phyloP scores from a whole-genome alignment of 1,140 invertebrate species.

The Xylocopa sonorina region DNA sequence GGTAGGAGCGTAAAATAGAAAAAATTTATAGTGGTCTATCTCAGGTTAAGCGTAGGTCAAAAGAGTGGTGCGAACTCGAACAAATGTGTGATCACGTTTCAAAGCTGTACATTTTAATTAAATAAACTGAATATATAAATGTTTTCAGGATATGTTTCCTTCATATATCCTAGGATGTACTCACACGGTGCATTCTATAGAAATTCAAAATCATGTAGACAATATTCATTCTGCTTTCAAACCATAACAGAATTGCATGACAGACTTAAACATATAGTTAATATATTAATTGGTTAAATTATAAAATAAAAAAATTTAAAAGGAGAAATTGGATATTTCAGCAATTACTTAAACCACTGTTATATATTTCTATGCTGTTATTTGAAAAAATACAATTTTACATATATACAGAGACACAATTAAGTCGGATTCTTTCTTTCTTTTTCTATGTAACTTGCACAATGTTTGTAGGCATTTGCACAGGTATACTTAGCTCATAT shows the following conservation, averaged over 20 bases:
- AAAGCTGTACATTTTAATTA: slow-evolving; percentile 77
- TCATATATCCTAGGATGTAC: background rate
- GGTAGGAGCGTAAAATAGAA: slow-evolving; percentile 19
- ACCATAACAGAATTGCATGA: no score
- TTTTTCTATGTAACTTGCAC: slow-evolving; percentile 1
- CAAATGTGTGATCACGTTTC: slow-evolving; percentile 75
- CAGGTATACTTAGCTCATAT: slow-evolving; percentile 18
- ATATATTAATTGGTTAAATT: background rate
- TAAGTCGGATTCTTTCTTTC: slow-evolving; percentile 1
- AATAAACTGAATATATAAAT: slow-evolving; percentile 68
- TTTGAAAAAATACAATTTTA: slow-evolving; percentile 64
- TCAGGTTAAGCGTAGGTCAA: slow-evolving; percentile 61
- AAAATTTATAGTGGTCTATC: slow-evolving; percentile 62
- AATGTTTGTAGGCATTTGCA: slow-evolving; percentile 30
- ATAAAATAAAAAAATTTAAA: background rate
- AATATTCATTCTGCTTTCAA: no score
- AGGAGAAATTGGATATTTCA: no score
- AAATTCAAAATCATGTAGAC: no score
- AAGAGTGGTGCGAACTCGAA: slow-evolving; percentile 60
- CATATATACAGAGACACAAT: slow-evolving; percentile 52
- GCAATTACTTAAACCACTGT: slow-evolving; percentile 37
- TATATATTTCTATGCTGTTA: slow-evolving; percentile 41
- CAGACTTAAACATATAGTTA: no score
- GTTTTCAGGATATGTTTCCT: slow-evolving; percentile 8
- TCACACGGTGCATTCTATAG: background rate